Evolutionary conservation across 1,140 invertebrate species (phyloP).

Genomic region (Drosophila orena): DNA sequence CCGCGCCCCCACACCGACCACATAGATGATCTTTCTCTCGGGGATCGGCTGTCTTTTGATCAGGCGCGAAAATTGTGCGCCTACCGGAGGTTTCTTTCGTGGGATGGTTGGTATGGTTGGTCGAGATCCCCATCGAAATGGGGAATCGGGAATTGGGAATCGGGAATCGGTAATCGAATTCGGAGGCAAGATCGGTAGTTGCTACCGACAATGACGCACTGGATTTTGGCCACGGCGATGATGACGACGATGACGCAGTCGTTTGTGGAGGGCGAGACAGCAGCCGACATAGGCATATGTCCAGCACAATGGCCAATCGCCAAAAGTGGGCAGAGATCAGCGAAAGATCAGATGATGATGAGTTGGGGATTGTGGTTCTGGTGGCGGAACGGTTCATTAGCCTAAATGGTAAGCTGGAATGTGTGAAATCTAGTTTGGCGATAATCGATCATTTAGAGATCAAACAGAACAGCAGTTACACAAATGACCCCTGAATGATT

Average conservation of each 20-base stretch:
- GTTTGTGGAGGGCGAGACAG: constrained; percentile 21
- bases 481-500: constrained; percentile 12
- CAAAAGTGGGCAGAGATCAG: constrained; percentile 43
- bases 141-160: constrained; percentile 12
- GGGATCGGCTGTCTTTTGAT: constrained; percentile 65
- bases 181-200: constrained; percentile 61
- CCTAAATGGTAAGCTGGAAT: constrained; percentile 70
- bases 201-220: constrained; percentile 73
- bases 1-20: constrained; percentile 7
- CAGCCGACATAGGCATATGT: constrained; percentile 33
- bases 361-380: constrained; percentile 37
- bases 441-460: constrained; percentile 73
- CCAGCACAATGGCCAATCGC: constrained; percentile 59
- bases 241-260: constrained; percentile 56
- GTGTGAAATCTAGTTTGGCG: constrained; percentile 66
- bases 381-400: constrained; percentile 65
- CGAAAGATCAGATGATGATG: constrained; percentile 57
- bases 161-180: constrained; percentile 32
- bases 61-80: constrained; percentile 78
- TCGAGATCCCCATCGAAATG: background rate
- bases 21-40: constrained; percentile 30
- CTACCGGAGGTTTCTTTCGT: constrained; percentile 27
- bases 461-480: constrained; percentile 1
- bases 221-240: constrained; percentile 11
- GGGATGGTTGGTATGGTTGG: background rate